Conservation (phyloP, 2,888 invertebrate genomes). For the Coremacera marginata region DNA sequence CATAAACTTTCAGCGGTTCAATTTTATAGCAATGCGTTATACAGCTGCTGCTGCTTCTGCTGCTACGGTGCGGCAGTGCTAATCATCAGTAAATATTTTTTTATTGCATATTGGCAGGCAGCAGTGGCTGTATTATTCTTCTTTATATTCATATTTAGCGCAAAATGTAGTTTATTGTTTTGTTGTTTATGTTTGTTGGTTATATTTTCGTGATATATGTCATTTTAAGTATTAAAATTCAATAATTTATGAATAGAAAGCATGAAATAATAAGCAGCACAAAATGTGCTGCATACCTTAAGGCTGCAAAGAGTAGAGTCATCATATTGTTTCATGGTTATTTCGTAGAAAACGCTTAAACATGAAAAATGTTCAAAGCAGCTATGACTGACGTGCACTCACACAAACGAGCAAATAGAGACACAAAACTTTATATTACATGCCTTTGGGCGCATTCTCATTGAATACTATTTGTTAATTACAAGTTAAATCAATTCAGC, state of each 20-base stretch:
- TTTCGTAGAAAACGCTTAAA: no score
- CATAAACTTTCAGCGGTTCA: conserved; percentile 16
- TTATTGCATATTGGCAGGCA: conserved; percentile 56
- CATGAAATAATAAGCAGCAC: neutral
- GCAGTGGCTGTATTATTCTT: neutral
- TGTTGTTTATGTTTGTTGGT: neutral
- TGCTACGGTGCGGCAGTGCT: neutral
- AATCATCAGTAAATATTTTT: conserved; percentile 60
- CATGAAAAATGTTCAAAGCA: no score
- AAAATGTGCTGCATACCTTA: neutral
- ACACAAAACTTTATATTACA: no score
- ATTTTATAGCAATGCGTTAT: conserved; percentile 25
- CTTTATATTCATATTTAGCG: neutral
- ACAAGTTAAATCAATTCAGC: no score
- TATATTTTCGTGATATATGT: neutral
- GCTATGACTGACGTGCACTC: no score
- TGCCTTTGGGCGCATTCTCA: no score
- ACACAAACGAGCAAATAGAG: no score
- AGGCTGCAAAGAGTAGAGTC: neutral
- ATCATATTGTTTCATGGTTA: neutral
- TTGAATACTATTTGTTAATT: no score
- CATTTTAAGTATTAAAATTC: neutral
- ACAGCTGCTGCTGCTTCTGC: neutral
- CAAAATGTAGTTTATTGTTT: neutral
- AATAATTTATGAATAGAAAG: neutral